phyloP scores from a whole-genome alignment of 1,140 invertebrate genomes.

The Wiebesia pumilae region DNA sequence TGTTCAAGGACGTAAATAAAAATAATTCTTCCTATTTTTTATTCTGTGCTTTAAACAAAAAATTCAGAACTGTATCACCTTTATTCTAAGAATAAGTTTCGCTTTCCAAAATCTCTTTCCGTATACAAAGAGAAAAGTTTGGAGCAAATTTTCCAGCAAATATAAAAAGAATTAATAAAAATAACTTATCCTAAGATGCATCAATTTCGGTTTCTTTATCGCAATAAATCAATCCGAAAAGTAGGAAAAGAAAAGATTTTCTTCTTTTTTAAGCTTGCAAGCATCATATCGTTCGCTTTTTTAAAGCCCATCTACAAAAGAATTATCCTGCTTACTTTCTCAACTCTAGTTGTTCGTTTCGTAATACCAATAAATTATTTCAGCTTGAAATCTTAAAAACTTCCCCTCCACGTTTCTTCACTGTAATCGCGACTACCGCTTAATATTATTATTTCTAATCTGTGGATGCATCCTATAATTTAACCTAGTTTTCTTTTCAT shows the following conservation, averaged over 20 bases:
- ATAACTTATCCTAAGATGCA: not conserved
- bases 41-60: no score
- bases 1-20: no score
- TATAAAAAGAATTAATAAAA: not conserved
- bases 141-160: not conserved
- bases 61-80: no score
- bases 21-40: no score
- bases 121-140: no score
- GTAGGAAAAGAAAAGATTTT: conserved; percentile 14
- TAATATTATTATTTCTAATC: not conserved
- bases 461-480: not conserved
- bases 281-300: not conserved
- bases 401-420: not conserved
- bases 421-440: not conserved
- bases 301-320: not conserved
- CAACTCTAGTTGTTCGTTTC: not conserved
- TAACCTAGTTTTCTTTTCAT: not conserved
- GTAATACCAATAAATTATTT: conserved; percentile 44
- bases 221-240: conserved; percentile 19
- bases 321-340: not conserved
- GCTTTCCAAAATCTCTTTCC: not conserved
- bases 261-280: not conserved
- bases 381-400: conserved; percentile 13
- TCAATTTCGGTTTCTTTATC: conserved; percentile 30
- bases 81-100: not conserved